These are phyloP conservation scores for Pollicipes pollicipes DNA, from an alignment of 1,140 invertebrate genomes.

Conservation along the genomic window DNA sequence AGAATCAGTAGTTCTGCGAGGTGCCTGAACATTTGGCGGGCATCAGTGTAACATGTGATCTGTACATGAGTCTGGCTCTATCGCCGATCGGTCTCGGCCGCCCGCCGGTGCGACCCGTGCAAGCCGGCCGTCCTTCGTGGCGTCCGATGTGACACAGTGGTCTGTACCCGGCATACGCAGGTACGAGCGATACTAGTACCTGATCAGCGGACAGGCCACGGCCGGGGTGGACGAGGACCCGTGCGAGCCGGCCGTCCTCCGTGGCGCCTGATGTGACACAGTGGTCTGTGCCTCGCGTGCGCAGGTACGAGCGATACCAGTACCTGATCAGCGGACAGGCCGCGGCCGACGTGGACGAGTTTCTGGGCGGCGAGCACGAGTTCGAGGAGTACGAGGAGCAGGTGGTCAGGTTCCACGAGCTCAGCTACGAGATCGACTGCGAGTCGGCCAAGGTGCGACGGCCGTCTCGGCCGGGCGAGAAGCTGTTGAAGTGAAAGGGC, in stretches of 20 bases:
- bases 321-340: slow-evolving; percentile 52
- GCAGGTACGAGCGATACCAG: slow-evolving; percentile 48
- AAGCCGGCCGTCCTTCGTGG: no score
- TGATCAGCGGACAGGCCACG: slow-evolving; percentile 50
- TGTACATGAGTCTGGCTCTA: no score
- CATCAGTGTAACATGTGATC: no score
- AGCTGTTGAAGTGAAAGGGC: slow-evolving; percentile 12
- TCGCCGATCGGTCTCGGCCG: no score
- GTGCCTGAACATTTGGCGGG: no score
- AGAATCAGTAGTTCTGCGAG: no score
- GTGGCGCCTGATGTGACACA: no score
- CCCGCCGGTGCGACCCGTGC: no score
- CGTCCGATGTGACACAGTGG: no score
- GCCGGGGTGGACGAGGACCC: slow-evolving; percentile 38
- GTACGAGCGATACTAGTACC: slow-evolving; percentile 51
- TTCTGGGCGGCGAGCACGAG: slow-evolving; percentile 41
- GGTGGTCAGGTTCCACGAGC: slow-evolving; percentile 16
- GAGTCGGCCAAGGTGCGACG: slow-evolving; percentile 24
- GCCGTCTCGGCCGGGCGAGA: slow-evolving; percentile 14
- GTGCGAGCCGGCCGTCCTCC: no score
- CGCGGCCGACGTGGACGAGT: slow-evolving; percentile 41
- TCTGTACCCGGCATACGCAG: no score
- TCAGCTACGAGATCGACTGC: slow-evolving; percentile 17
- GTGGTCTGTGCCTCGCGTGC: no score
- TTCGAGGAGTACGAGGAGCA: slow-evolving; percentile 37